Conservation (phyloP, 2,888 invertebrate genomes). For the Bembecia ichneumoniformis region DNA sequence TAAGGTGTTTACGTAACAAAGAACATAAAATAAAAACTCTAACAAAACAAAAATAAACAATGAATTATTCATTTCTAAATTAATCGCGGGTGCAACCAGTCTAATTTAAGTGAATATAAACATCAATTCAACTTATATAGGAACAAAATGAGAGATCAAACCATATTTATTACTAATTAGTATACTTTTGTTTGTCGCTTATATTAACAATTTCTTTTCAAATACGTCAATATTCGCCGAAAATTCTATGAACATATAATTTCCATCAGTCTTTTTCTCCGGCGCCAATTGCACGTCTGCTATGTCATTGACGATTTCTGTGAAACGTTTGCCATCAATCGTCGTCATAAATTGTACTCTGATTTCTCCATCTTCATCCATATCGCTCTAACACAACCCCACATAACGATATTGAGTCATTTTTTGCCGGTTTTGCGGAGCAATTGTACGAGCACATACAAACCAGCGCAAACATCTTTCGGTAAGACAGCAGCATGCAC, state of each 20-base stretch:
- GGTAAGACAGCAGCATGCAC: slow-evolving; percentile 6
- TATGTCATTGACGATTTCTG: slow-evolving; percentile 14
- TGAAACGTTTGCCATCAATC: slow-evolving; percentile 11
- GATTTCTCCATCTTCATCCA: slow-evolving; percentile 9
- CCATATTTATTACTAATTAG: slow-evolving; percentile 5
- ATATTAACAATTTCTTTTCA: slow-evolving; percentile 14
- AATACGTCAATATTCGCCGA: slow-evolving; percentile 14
- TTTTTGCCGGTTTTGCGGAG: slow-evolving; percentile 9
- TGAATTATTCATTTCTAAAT: slow-evolving; percentile 6
- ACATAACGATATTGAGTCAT: slow-evolving; percentile 11
- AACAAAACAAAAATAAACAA: too few relatives aligned
- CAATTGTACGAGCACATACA: slow-evolving; percentile 13
- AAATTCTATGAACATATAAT: slow-evolving; percentile 15
- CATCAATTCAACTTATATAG: slow-evolving; percentile 9
- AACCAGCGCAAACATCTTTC: slow-evolving; percentile 12
- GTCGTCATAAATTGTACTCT: slow-evolving; percentile 9
- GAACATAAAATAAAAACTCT: too few relatives aligned
- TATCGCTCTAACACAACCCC: slow-evolving; percentile 10
- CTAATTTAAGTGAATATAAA: slow-evolving; percentile 11
- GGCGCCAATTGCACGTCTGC: slow-evolving; percentile 17
- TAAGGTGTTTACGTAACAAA: too few relatives aligned
- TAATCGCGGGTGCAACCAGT: slow-evolving; percentile 7
- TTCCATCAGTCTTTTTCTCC: too few relatives aligned
- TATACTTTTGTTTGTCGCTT: slow-evolving; percentile 10
- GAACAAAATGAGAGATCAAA: slow-evolving; percentile 11